Evolutionary conservation across 1,140 invertebrate genomes (phyloP).

Genomic region (Drosophila kurseongensis): DNA sequence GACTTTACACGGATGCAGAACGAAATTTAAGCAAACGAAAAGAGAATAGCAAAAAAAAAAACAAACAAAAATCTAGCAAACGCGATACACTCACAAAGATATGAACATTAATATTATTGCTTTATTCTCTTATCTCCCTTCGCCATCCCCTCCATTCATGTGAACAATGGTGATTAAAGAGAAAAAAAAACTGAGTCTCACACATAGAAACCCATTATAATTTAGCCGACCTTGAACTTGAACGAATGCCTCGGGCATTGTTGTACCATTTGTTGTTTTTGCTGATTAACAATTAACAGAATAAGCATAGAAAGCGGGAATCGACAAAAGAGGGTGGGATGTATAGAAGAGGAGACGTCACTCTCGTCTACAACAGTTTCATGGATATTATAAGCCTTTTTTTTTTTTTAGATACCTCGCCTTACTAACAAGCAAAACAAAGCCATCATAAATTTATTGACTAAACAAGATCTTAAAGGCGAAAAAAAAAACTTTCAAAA

Average conservation of each 20-base stretch:
- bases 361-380: slow-evolving; percentile 4
- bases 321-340: background rate
- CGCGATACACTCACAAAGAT: slow-evolving; percentile 40
- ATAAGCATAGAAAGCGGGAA: slow-evolving; percentile 23
- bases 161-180: slow-evolving; percentile 52
- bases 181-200: slow-evolving; percentile 39
- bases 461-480: slow-evolving; percentile 6
- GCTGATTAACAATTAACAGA: slow-evolving; percentile 49
- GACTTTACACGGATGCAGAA: slow-evolving; percentile 42
- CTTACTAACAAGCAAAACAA: slow-evolving; percentile 17
- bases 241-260: slow-evolving; percentile 56
- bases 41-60: slow-evolving; percentile 22
- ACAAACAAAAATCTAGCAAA: slow-evolving; percentile 10
- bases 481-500: background rate
- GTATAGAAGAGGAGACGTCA: background rate
- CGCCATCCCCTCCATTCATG: slow-evolving; percentile 1
- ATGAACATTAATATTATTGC: slow-evolving; percentile 56
- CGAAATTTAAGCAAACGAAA: slow-evolving; percentile 22
- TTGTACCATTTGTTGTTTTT: slow-evolving; percentile 25
- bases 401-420: slow-evolving; percentile 10
- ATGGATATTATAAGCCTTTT: slow-evolving; percentile 19
- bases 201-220: slow-evolving; percentile 49
- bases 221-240: slow-evolving; percentile 79
- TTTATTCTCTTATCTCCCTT: slow-evolving; percentile 20
- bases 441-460: slow-evolving; percentile 23